Conservation (phyloP, 2,113 vertebrate genomes). For the Proterorhinus semilunaris region DNA sequence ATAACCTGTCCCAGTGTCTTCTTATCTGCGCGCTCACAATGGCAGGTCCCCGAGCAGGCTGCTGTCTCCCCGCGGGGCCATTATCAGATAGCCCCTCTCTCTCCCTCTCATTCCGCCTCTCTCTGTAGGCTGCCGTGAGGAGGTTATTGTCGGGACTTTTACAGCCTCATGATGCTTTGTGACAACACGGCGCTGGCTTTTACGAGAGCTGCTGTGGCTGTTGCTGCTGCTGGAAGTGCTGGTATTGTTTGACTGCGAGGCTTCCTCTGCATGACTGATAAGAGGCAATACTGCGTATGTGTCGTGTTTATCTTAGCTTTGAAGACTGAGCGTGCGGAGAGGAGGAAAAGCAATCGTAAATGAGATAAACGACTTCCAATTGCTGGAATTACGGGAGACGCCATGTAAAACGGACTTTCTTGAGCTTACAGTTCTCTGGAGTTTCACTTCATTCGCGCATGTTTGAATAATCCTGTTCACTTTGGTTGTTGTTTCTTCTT, state of each 20-base stretch:
- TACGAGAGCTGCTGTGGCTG: slow-evolving; percentile 38
- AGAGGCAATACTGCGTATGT: not conserved
- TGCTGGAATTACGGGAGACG: no score
- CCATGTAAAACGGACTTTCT: no score
- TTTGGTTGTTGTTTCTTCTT: no score
- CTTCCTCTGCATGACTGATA: slow-evolving; percentile 2
- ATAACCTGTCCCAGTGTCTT: slow-evolving; percentile 70
- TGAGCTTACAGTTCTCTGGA: no score
- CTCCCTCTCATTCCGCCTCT: not conserved
- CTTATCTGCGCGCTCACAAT: slow-evolving; percentile 74
- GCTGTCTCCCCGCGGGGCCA: slow-evolving; percentile 67
- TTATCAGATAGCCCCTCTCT: slow-evolving; percentile 63
- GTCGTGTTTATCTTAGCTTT: not conserved
- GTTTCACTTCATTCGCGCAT: no score
- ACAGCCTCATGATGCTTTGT: slow-evolving; percentile 49
- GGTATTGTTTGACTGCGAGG: slow-evolving; percentile 2
- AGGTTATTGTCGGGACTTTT: slow-evolving; percentile 60
- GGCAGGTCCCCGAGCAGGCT: slow-evolving; percentile 63
- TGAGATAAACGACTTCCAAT: not conserved
- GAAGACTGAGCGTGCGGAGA: not conserved
- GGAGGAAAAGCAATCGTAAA: not conserved
- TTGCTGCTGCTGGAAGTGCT: slow-evolving; percentile 5
- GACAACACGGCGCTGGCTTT: slow-evolving; percentile 46
- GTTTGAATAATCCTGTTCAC: no score
- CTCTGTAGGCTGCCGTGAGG: slow-evolving; percentile 48